Evolutionary conservation across 2,888 invertebrate genomes (phyloP), one percentile per base, ranked within the genome.

Genomic region (Drosophila bunnanda): DNA sequence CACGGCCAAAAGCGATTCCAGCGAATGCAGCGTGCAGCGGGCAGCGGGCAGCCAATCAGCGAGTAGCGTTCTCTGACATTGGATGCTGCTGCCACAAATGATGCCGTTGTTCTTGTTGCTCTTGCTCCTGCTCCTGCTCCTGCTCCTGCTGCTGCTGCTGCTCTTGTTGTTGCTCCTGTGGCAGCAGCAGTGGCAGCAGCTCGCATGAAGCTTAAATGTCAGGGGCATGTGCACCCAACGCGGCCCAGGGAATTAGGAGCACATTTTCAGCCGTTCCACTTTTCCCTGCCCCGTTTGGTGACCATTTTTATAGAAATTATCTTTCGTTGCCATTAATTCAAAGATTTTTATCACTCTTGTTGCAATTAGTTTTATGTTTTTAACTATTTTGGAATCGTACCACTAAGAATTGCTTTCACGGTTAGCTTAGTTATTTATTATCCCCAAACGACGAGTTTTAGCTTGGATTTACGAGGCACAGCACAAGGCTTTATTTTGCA

Each of bases 161-260:
- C 75, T 53, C 50, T 39, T 60, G 61, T 44, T 71, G 44, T 28
- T 66, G 56, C 52, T 74, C 52, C 50, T 61, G 43, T 50, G 41
- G 67, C 64, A 50, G 67, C 55, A 61, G 56, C 43, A 48, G 30
- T 10, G 17, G 17, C 55, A 54, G 46, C 58, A 58, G 64, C 39
- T 61, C 28, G 72, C 36, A 59, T 48, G 55, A 55, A 59, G 76
- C 73, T 79, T 87, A 85, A 85, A 88, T 85, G 85, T 85, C 85
- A 85, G 85, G 85, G 85, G 85, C 85, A 88, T 77, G 73, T 83
- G 76, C 77, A 69, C 71, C 76, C 83, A 70, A 43, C 65, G 50
- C 50, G 50, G 46, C 32, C 57, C 53, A 54, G 62, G 50, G 43
- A 50, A 39, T 52, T 50, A 70, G 54, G 50, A 70, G 52, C 52